Evolutionary conservation across 2,888 invertebrate genomes (phyloP), one percentile per base, ranked within the genome.

Genomic region (Agrenia bidenticulata): DNA sequence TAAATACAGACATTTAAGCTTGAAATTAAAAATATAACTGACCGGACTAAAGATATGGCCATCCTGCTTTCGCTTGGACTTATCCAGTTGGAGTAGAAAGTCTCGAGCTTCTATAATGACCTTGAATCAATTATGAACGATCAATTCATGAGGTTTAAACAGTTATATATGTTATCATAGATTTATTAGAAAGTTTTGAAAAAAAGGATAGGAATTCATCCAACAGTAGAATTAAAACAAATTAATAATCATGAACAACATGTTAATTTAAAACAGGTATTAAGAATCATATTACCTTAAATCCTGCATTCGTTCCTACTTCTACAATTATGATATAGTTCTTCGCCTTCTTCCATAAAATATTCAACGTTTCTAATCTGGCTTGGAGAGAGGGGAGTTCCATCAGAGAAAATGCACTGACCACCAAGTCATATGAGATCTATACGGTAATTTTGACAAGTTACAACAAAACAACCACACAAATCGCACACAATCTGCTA

Each of bases 341-440:
- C 72, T 87, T 84, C 0, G 94, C 92, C 81, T 91, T 94, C 61
- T 86, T 86, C 95, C 95, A 96, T 9, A 96, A 81, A 77, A 88
- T 90, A 57, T 87, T 82, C 63, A 94, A 80, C 0, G 85, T 84
- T 77, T 90, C 86, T 54, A 90, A 79, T 56, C 95, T 84, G 26
- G 83, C 82, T 77, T 85, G 81, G 69, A 84, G 81, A 66, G 82
- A 84, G 0, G 89, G 88, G 72, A 94, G 79, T 80, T 96, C 95
- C 74, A 94, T 84, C 70, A 95, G 81, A 0, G 90, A 85, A 79
- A 87, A 92, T 0, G 93, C 89, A 60, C 89, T 87, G 23, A 93
- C 81, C 0, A 93, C 91, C 56, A 96, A 81, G 79, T 91, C 89
- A 79, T 89, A 94, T 76, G 84, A 84, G 1, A 85, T 81, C 86